phyloP scores from a whole-genome alignment of 2,113 vertebrate genomes.

The Clarias gariepinus region DNA sequence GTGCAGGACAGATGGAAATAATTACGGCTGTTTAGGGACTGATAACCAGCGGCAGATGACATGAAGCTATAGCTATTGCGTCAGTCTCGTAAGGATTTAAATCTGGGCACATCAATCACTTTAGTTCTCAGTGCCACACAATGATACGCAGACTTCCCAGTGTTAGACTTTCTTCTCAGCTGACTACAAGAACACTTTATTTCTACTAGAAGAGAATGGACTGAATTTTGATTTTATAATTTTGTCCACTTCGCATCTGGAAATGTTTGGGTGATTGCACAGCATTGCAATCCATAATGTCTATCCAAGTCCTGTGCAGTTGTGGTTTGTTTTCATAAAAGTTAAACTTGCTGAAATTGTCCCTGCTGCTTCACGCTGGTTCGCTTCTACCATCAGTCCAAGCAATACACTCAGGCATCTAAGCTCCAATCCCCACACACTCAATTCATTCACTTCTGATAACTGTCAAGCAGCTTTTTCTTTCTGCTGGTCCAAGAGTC shows the following conservation, averaged over 20 bases:
- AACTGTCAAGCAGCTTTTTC: neutral
- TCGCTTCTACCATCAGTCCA: neutral
- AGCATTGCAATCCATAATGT: neutral
- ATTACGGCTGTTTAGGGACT: constrained; percentile 32
- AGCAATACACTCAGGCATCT: constrained; percentile 10
- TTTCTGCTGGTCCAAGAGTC: neutral
- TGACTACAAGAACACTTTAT: neutral
- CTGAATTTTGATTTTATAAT: neutral
- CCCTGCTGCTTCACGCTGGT: neutral
- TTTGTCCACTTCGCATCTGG: neutral
- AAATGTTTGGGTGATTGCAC: constrained; percentile 22
- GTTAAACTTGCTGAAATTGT: neutral
- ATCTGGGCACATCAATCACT: neutral
- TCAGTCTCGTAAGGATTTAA: neutral
- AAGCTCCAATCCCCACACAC: neutral
- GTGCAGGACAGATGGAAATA: constrained; percentile 33
- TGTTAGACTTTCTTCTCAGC: no score
- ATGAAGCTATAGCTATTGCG: neutral
- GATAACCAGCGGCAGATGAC: constrained; percentile 26
- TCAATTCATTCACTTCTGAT: neutral
- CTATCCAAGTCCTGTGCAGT: neutral
- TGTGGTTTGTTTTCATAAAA: neutral
- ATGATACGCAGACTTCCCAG: no score
- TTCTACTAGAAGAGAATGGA: neutral
- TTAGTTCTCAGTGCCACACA: neutral